Conservation (phyloP, 2,797 vertebrate species). For the Cossypha caffra region DNA sequence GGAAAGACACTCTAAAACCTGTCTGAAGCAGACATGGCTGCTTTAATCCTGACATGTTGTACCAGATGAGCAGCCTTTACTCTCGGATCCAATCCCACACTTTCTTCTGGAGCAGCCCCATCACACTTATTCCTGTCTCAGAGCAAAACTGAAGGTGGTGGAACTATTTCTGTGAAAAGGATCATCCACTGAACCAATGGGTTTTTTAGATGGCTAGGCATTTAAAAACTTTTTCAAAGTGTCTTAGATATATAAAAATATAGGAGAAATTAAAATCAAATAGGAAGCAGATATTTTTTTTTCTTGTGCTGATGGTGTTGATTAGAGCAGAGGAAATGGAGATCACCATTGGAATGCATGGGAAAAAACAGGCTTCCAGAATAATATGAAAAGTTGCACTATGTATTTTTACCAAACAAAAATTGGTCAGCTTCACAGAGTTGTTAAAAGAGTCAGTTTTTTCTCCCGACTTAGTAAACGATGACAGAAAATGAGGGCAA, state of each 20-base stretch:
- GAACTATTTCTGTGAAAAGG: neutral
- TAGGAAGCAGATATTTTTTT: constrained; percentile 22
- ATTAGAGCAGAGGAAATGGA: constrained; percentile 56
- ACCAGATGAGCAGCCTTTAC: neutral
- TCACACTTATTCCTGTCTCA: neutral
- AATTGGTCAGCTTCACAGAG: neutral
- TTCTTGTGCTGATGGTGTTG: constrained; percentile 41
- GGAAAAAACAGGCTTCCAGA: constrained; percentile 42
- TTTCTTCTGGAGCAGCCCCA: neutral
- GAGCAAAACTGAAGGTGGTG: neutral
- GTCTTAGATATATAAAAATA: neutral
- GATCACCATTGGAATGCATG: constrained; percentile 56
- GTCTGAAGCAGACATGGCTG: neutral
- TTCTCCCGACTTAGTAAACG: neutral
- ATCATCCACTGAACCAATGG: neutral
- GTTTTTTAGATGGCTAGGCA: neutral
- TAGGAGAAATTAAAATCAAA: constrained; percentile 20
- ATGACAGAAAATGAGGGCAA: neutral
- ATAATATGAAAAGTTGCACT: neutral
- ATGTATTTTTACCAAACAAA: neutral
- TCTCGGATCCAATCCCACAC: neutral
- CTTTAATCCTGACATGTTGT: neutral
- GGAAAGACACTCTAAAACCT: neutral
- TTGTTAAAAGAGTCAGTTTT: neutral
- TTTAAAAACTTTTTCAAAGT: neutral